Evolutionary conservation across 2,113 vertebrate genomes (phyloP).

Genomic region (Silurus meridionalis): DNA sequence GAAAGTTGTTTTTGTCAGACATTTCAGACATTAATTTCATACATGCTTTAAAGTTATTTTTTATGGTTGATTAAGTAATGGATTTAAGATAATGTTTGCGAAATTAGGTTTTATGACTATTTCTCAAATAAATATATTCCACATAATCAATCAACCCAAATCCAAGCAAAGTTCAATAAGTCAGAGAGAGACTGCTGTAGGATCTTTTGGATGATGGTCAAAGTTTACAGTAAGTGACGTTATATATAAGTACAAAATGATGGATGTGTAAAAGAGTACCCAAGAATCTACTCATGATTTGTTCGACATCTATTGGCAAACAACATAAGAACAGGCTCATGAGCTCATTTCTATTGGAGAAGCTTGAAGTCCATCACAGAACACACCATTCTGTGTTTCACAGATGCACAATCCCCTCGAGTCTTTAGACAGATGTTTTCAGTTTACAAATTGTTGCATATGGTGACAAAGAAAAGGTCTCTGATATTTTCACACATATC

Average conservation of each 20-base stretch:
- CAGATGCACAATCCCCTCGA: slow-evolving; percentile 16
- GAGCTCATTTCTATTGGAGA: slow-evolving; percentile 48
- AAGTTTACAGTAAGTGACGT: not conserved
- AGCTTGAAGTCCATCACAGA: slow-evolving; percentile 19
- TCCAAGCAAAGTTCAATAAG: not conserved
- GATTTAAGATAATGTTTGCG: not conserved
- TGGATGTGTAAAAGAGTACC: not conserved
- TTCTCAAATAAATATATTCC: not conserved
- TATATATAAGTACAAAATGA: not conserved
- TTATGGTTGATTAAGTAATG: not conserved
- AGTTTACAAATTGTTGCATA: slow-evolving; percentile 3
- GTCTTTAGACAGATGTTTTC: slow-evolving; percentile 38
- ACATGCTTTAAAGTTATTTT: not conserved
- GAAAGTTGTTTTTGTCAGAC: not conserved
- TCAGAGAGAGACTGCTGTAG: not conserved
- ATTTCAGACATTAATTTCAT: not conserved
- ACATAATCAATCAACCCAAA: not conserved
- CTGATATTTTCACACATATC: not conserved
- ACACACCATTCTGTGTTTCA: slow-evolving; percentile 38
- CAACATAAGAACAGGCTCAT: slow-evolving; percentile 34
- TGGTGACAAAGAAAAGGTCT: not conserved
- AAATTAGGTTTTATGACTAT: not conserved
- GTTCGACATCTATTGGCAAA: slow-evolving; percentile 52
- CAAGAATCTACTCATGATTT: slow-evolving; percentile 12
- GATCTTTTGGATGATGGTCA: not conserved